Evolutionary conservation across 2,888 invertebrate species (phyloP), one percentile per base, ranked within the genome.

Genomic region (Epinotia bilunana): DNA sequence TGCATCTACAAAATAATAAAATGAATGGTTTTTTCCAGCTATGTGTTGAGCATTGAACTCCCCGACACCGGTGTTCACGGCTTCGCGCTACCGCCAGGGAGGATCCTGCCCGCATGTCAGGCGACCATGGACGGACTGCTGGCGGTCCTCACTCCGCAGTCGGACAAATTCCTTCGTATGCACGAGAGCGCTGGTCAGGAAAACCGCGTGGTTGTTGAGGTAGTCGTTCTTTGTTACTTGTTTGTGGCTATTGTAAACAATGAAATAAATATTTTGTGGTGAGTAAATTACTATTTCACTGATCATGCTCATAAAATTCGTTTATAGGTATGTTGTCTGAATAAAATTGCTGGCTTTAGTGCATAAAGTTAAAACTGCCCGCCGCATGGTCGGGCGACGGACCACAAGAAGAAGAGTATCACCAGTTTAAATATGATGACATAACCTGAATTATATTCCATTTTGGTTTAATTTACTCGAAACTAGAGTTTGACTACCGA

Each of bases 111-210:
- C 23, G 43, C 43, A 20, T 69, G 69, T 46, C 69, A 69, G 28
- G 69, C 69, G 0, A 46, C 58, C 23, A 58, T 69, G 58, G 69
- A 69, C 28, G 69, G 69, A 2, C 28, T 69, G 23, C 23, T 69
- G n/a, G 57, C 43, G 1, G 9, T 69, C 20, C 60, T 69, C 11
- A 3, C 23, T 23, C 69, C 69, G 3, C 68, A 68, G 11, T 18
- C 68, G 6, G 9, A 58, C 2, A 43, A 5, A 11, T 69, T 60
- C 43, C 0, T 60, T n/a, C 23, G 28, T 0, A 2, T 46, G 5
- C 2, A 16, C 11, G 39, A 68, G 57, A 39, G 6, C 11, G 43
- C 58, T 6, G 16, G 46, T 1, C 1, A 3, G 69, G 46, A 46
- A 57, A 57, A 43, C n/a, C 43, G 16, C 46, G 46, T 23, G 2